Evolutionary conservation across 35 echinoderm and acorn worm genomes (phyloP), one percentile per base, ranked within the genome.

Genomic region (Ophiothrix spiculata): DNA sequence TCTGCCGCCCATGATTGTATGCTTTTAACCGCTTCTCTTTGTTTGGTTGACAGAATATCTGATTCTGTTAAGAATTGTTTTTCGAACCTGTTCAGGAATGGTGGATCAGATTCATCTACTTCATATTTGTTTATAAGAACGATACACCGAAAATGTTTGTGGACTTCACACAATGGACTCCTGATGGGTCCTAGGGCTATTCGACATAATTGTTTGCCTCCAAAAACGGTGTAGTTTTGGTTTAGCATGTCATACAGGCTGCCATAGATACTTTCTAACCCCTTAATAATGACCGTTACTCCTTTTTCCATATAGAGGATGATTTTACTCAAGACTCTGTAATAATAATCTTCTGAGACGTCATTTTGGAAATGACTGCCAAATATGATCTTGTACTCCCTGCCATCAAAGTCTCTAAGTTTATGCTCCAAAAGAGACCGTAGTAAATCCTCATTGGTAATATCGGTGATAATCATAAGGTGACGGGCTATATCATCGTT

Each of bases 231-330:
- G 63, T 85, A 85, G 37, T 85, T 85, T 33, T 85, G 83, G 60
- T 85, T 85, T 39, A 85, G 56, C 83, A 85, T 85, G 38, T 85
- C 83, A 36, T 85, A 85, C 31, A 85, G 34, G 56, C 83, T 85
- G 19, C 83, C 60, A 56, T 85, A 85, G n/a, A 85, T 56, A 32
- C 56, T 85, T 34, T 85, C 83, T 56, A 85, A 36, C 35, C 74
- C 83, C 25, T 56, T 31, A 23, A 85, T 23, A 8, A 85, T 49
- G 14, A 85, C 34, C 19, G 40, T 74, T 17, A 64, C 31, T 35
- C 83, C 83, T 37, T 40, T 36, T 85, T 85, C 83, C 83, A 85
- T 85, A 31, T 56, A 85, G 16, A 85, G 83, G n/a, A 85, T 85
- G 12, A 85, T 85, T 56, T 74, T 36, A 74, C 83, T 85, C 19